phyloP scores from a whole-genome alignment of 2,797 vertebrate species.

The Chelonia mydas region DNA sequence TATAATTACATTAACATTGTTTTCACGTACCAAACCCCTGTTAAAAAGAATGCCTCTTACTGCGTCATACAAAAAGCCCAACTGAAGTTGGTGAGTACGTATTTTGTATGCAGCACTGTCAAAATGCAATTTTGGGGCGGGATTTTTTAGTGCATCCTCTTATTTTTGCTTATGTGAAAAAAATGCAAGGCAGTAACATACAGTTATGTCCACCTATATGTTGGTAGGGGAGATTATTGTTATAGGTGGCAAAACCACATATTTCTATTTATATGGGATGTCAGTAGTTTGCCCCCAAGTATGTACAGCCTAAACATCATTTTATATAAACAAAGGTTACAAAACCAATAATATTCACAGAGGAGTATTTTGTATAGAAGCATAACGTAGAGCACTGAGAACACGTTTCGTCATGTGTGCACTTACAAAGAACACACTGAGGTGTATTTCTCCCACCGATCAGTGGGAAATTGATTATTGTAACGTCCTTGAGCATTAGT shows the following conservation, averaged over 20 bases:
- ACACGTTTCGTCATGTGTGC: slow-evolving; percentile 56
- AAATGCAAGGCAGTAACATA: slow-evolving; percentile 80
- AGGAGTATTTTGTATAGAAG: slow-evolving; percentile 66
- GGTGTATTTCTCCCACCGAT: neutral
- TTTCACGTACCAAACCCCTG: slow-evolving; percentile 83
- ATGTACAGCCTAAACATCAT: slow-evolving; percentile 79
- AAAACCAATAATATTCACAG: slow-evolving; percentile 82
- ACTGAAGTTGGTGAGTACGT: slow-evolving; percentile 80
- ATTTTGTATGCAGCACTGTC: slow-evolving; percentile 82
- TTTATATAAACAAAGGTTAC: slow-evolving; percentile 82
- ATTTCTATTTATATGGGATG: slow-evolving; percentile 74
- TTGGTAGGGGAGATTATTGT: slow-evolving; percentile 78
- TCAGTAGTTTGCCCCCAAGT: slow-evolving; percentile 70
- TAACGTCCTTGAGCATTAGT: slow-evolving; percentile 24
- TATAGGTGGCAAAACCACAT: slow-evolving; percentile 79
- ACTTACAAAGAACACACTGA: slow-evolving; percentile 23
- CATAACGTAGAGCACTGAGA: slow-evolving; percentile 60
- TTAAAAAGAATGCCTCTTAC: slow-evolving; percentile 85
- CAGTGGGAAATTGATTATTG: neutral
- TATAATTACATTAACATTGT: slow-evolving; percentile 82
- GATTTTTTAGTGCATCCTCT: slow-evolving; percentile 76
- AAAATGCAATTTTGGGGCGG: slow-evolving; percentile 73
- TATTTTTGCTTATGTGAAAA: slow-evolving; percentile 77
- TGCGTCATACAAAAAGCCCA: slow-evolving; percentile 85
- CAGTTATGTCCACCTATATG: slow-evolving; percentile 74